Base-by-base conservation (phyloP, 2,797 vertebrate genomes). In the Neosilurus mollespiculum region DNA sequence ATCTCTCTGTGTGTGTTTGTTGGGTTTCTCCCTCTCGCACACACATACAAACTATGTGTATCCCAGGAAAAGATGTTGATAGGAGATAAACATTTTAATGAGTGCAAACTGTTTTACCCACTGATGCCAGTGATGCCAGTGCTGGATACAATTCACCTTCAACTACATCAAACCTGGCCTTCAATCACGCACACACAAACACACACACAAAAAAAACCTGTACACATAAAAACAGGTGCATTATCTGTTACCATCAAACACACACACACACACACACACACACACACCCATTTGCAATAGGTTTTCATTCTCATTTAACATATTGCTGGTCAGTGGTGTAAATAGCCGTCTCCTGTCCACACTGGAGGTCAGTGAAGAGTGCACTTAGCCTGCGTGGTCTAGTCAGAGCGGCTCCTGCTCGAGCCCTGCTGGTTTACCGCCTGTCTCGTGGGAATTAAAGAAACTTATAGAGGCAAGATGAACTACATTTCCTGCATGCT, bases 401-500 rank as follows among this genome's bases (percentile, higher is more conserved):
- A 58, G 77, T 62, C 62, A 43, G 84, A 82, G 14, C 20, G 61
- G 26, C 54, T 83, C 64, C 73, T 78, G 53, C 26, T 51, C 16
- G 56, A 81, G 67, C 37, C 18, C 34, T 77, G 87, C 81, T 80
- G 86, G 76, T 81, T 78, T 56, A 53, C 66, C n/a, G 77, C 70
- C 85, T 61, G 86, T 51, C 14, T 53, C 0, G 0, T 1, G 69
- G 26, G 77, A 84, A 71, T 79, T 62, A 59, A 82, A 76, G 61
- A 81, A 79, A 72, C 82, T 80, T 86, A 81, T 62, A 87, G 62
- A 85, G 67, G 83, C 83, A 79, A 72, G 79, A 80, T 87, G 84
- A 83, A 82, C 84, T 86, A 86, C 77, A 88, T 88, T 87, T 88
- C 81, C 86, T 83, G 65, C 70, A 73, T 61, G 64, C 84, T 83